Conservation (phyloP, 1,140 invertebrate genomes). For the Papilio dardanus region DNA sequence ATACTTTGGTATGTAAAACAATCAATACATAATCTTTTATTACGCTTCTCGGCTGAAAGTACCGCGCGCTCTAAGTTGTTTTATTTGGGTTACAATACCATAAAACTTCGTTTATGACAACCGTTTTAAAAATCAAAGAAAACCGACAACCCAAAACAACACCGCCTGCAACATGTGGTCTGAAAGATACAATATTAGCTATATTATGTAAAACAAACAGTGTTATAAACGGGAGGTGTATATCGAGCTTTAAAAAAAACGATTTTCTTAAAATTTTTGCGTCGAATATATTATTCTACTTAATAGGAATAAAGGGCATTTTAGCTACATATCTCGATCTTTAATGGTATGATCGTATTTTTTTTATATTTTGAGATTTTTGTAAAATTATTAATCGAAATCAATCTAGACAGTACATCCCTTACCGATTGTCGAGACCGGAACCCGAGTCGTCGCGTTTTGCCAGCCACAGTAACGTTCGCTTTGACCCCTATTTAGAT, state of each 20-base stretch:
- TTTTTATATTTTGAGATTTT: too few relatives aligned
- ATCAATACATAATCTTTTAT: slow-evolving; percentile 8
- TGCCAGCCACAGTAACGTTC: background rate
- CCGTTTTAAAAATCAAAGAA: slow-evolving; percentile 29
- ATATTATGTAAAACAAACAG: background rate
- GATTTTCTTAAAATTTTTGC: too few relatives aligned
- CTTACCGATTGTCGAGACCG: background rate
- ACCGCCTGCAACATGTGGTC: background rate
- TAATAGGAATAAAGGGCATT: too few relatives aligned
- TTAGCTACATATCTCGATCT: too few relatives aligned
- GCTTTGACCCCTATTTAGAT: slow-evolving; percentile 6
- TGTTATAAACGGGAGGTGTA: too few relatives aligned
- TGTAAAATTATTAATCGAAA: too few relatives aligned
- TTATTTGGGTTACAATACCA: slow-evolving; percentile 32
- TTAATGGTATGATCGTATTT: too few relatives aligned
- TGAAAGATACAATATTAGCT: background rate
- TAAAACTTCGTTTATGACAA: slow-evolving; percentile 35
- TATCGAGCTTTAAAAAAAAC: too few relatives aligned
- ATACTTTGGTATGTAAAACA: background rate
- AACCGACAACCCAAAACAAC: slow-evolving; percentile 18
- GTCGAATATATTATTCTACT: too few relatives aligned
- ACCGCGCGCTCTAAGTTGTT: background rate
- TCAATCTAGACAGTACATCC: too few relatives aligned
- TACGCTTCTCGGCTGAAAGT: background rate
- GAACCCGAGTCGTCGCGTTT: background rate